Base-by-base conservation (phyloP, 2,888 invertebrate species). In the Drosophila greeni region DNA sequence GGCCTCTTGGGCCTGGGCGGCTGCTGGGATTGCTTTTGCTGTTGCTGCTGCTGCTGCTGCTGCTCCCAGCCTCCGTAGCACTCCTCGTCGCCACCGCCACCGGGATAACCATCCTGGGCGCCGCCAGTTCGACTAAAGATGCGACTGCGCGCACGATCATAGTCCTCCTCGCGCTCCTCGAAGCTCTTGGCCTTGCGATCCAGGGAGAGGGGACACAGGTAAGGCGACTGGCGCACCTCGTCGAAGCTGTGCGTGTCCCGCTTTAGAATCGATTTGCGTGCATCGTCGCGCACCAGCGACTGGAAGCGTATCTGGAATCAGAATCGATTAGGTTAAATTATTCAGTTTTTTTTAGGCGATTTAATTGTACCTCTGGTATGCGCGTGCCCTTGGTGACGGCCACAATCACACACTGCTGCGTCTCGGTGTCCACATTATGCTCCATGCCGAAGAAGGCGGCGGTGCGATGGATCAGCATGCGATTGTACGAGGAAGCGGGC, bases 401-500 rank as follows among this genome's bases (percentile, higher is more conserved):
- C 1, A 95, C 95, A 55, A 97, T 92, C 55, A 96, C 95, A 55
- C 95, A 93, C 79, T 92, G 92, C 79, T 92, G 92, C 66, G 95
- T 96, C 16, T 92, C 91, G 69, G 94, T 92, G 89, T 98, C 98
- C 23, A 97, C 93, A 86, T 97, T 96, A 88, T 98, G 98, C 57
- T 96, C 95, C 91, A 98, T 93, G 58, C 97, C 97, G 90, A 97
- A 98, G 86, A 95, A 95, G 18, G 97, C 94, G 0, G 98, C 97
- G 66, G 96, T 95, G 33, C 98, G 93, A 88, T 98, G 98, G 2
- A 98, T 96, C 79, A 98, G 89, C 97, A 98, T 97, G 31, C 98
- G 92, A 72, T 97, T 97, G 91, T 98, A 98, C 55, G 97, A 97
- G 66, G 97, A 95, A 94, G 97, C 96, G 87, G 94, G 94, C 18